Conservation (phyloP, 2,113 vertebrate species). For the Oncorhynchus keta region DNA sequence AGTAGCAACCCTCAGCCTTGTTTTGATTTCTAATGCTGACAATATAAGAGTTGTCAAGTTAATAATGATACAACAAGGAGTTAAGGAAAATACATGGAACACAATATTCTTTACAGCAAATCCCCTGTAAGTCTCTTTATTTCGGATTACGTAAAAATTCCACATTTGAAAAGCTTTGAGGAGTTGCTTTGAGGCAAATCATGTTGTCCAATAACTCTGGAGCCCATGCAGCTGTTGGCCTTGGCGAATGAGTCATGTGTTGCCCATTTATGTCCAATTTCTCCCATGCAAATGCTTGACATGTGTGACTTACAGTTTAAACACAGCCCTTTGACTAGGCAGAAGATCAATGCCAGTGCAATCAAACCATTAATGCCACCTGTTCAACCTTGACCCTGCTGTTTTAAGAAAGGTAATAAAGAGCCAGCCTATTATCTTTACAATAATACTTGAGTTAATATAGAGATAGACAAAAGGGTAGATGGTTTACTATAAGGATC, state of each 20-base stretch:
- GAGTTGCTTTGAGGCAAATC: constrained; percentile 60
- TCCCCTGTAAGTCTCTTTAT: constrained; percentile 62
- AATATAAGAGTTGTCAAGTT: constrained; percentile 65
- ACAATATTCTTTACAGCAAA: constrained; percentile 32
- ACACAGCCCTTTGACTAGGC: constrained; percentile 36
- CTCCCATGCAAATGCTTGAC: constrained; percentile 68
- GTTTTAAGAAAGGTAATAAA: constrained; percentile 43
- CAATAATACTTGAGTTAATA: constrained; percentile 7
- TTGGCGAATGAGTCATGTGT: constrained; percentile 66
- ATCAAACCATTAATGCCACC: constrained; percentile 48
- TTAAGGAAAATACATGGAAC: constrained; percentile 39
- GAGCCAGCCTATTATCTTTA: constrained; percentile 19
- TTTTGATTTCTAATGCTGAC: constrained; percentile 66
- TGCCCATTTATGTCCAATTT: constrained; percentile 69
- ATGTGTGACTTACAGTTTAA: constrained; percentile 62
- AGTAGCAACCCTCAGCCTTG: constrained; percentile 58
- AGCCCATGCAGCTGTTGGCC: constrained; percentile 65
- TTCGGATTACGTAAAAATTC: constrained; percentile 63
- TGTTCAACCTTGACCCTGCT: constrained; percentile 39
- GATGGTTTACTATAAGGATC: constrained; percentile 40
- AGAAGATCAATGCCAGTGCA: constrained; percentile 39
- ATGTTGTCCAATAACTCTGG: constrained; percentile 68
- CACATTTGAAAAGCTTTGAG: constrained; percentile 64
- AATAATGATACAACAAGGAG: constrained; percentile 29
- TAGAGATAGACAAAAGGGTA: constrained; percentile 40